Evolutionary conservation across 2,888 invertebrate genomes (phyloP).

Genomic region (Troides oblongomaculatus): DNA sequence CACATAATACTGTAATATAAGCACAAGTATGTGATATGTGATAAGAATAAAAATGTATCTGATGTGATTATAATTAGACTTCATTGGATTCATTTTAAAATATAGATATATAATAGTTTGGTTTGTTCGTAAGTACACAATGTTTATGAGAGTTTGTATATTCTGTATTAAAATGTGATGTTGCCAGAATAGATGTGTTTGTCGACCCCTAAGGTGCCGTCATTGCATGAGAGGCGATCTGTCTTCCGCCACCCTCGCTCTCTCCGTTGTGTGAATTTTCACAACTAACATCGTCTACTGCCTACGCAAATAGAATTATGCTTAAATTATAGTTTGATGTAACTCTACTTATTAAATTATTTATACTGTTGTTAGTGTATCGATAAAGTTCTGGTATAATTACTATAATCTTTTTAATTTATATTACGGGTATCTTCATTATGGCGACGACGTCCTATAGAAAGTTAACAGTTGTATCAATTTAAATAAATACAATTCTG

Average conservation of each 20-base stretch:
- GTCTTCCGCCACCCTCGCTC: conserved; percentile 43
- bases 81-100: too few relatives aligned
- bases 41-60: too few relatives aligned
- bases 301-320: conserved; percentile 36
- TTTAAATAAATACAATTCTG: too few relatives aligned
- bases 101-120: too few relatives aligned
- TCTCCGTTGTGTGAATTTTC: conserved; percentile 32
- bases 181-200: conserved; percentile 28
- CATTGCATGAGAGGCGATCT: conserved; percentile 51
- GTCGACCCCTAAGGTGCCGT: conserved; percentile 44
- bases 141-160: conserved; percentile 9
- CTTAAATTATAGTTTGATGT: conserved; percentile 24
- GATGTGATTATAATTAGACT: too few relatives aligned
- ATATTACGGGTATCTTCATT: not conserved
- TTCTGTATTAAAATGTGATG: conserved; percentile 18
- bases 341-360: conserved; percentile 3
- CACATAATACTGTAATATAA: too few relatives aligned
- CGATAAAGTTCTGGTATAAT: not conserved
- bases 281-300: conserved; percentile 36
- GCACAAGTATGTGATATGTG: too few relatives aligned
- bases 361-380: not conserved
- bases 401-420: not conserved
- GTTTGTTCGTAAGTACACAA: conserved; percentile 7
- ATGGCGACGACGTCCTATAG: not conserved
- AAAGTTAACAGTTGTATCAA: not conserved